Base-by-base conservation (phyloP, 1,140 invertebrate species). In the Nephila pilipes region DNA sequence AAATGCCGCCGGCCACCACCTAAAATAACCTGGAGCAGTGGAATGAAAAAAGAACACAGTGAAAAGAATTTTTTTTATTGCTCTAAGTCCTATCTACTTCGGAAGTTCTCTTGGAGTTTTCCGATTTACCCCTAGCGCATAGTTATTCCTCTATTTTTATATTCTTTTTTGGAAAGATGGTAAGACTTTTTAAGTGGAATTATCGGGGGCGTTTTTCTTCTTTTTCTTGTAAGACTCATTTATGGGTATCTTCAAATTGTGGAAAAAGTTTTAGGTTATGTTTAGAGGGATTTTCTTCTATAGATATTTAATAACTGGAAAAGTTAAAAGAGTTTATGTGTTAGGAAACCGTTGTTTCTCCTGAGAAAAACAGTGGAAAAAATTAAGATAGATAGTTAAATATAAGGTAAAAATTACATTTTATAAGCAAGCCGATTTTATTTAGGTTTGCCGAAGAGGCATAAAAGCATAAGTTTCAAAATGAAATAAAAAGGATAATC, bases 1-100 rank as follows among this genome's bases (percentile, higher is more conserved):
- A 95, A 96, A 94, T 95, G 95, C 94, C 96, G 95, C 29, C 95
- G 92, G 25, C 95, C 96, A 88, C 95, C 95, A 94, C 94, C 94
- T 87, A 93, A 90, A 25, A 93, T 93, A 12, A 94, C 94, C 92
- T 95, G 32, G 18, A 63, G 79, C 38, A 93, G 80, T 20, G 90
- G 3, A 57, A 87, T 60, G 75, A 46, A 65, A 22, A 32, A 38
- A 29, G 5, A 65, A 57, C 14, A 4, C n/a, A 87, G 22, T 63
- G 54, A 69, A 36, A n/a, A 58, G 54, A 38, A 14, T 25, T 69
- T 65, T 38, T 32, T 91, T 75, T 60, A 38, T 92, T 92, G 32
- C 29, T 92, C 85, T 92, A 85, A 85, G 60, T 85, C 65, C 85
- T 92, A 54, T 65, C 46, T 55, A 20, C 10, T 85, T 65, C 60